Evolutionary conservation across 2,797 vertebrate genomes (phyloP).

Genomic region (Muraenolepis orangiensis): DNA sequence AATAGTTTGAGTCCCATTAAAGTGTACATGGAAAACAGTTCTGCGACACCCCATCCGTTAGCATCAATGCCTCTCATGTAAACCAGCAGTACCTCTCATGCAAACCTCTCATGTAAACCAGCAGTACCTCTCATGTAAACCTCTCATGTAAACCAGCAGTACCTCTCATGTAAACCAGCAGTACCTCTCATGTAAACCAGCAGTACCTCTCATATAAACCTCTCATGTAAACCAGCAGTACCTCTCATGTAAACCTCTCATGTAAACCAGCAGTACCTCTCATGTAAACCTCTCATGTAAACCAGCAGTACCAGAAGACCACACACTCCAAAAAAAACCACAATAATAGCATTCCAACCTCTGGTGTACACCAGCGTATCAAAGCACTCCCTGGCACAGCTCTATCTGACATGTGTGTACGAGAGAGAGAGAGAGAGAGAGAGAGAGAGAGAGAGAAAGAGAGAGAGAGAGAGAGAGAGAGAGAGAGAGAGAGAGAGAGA

Average conservation of each 20-base stretch:
- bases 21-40: neutral
- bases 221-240: no score
- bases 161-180: no score
- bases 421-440: neutral
- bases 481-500: neutral
- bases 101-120: no score
- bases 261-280: conserved; percentile 32
- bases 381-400: conserved; percentile 19
- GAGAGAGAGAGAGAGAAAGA: neutral
- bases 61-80: conserved; percentile 30
- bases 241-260: conserved; percentile 9
- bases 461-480: neutral
- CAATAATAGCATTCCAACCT: conserved; percentile 40
- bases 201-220: conserved; percentile 2
- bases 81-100: no score
- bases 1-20: neutral
- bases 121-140: conserved; percentile 4
- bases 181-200: no score
- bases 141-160: no score
- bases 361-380: conserved; percentile 31
- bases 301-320: conserved; percentile 19
- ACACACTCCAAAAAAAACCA: conserved; percentile 29
- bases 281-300: conserved; percentile 10
- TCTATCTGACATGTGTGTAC: conserved; percentile 12
- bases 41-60: neutral